phyloP scores from a whole-genome alignment of 2,113 vertebrate species.

The Cheirogaleus medius region DNA sequence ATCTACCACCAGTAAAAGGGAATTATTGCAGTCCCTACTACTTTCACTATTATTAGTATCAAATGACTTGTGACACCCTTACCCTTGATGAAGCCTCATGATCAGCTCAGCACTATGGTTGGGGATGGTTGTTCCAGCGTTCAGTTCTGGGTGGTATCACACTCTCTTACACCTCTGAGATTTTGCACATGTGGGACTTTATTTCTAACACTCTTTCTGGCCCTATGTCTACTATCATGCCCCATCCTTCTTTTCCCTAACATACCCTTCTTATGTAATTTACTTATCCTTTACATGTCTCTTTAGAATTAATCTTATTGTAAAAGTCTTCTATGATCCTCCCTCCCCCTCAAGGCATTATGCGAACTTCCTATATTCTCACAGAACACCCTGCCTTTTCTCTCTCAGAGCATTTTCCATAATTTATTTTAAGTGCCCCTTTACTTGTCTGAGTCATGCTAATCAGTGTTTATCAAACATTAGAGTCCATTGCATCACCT shows the following conservation, averaged over 20 bases:
- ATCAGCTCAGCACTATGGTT: not conserved
- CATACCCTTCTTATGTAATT: not conserved
- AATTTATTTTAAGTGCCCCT: not conserved
- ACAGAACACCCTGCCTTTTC: not conserved
- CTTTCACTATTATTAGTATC: not conserved
- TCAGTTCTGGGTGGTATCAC: not conserved
- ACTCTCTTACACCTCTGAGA: not conserved
- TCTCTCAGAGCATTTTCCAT: not conserved
- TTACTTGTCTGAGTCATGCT: not conserved
- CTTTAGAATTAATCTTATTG: not conserved
- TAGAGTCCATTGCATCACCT: not conserved
- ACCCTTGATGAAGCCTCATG: not conserved
- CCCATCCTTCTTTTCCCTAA: not conserved
- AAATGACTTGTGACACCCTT: not conserved
- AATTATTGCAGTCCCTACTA: too few relatives aligned
- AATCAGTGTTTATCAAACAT: not conserved
- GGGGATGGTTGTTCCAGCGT: not conserved
- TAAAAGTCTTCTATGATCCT: not conserved
- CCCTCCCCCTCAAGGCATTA: not conserved
- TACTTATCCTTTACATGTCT: not conserved
- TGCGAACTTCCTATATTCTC: not conserved
- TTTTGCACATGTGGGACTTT: not conserved
- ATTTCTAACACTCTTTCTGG: not conserved
- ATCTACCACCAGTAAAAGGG: not conserved
- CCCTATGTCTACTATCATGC: not conserved